Percentiles rank a stretch among this genome's conserved stretches.
Evolutionary conservation across 2,797 vertebrate genomes (phyloP).

Genomic region (Periophthalmus magnuspinnatus): DNA sequence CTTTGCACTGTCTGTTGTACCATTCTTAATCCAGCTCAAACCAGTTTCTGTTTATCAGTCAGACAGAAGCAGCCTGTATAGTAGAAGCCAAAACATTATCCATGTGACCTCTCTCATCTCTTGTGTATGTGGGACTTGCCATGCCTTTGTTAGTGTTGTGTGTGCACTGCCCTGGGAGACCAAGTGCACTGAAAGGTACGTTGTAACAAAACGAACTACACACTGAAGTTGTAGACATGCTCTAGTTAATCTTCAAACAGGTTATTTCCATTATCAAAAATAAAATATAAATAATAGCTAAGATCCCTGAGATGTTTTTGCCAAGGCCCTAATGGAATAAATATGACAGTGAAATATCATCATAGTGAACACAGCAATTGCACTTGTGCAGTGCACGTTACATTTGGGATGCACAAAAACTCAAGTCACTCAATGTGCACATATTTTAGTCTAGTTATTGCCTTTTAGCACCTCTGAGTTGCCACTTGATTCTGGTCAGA

Average conservation of each 20-base stretch:
- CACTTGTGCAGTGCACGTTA: not conserved
- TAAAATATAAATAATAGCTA: not conserved
- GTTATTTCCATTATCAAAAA: not conserved
- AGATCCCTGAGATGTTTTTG: not conserved
- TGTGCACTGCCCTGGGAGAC: constrained; percentile 10
- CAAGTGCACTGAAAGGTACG: constrained; percentile 24
- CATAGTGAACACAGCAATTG: not conserved
- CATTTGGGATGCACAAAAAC: not conserved
- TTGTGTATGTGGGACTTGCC: constrained; percentile 3
- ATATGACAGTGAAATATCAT: not conserved
- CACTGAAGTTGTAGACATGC: not conserved
- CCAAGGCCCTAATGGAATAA: not conserved
- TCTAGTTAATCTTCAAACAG: not conserved
- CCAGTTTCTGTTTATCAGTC: constrained; percentile 73
- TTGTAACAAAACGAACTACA: constrained; percentile 10
- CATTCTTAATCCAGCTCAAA: constrained; percentile 56
- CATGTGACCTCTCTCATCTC: constrained; percentile 55
- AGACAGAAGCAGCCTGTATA: constrained; percentile 46
- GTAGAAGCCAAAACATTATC: constrained; percentile 55
- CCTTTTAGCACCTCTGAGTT: not conserved
- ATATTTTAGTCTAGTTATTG: not conserved
- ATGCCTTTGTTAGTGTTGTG: constrained; percentile 13
- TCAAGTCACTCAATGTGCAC: not conserved
- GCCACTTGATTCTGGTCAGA: not conserved
- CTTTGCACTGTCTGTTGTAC: constrained; percentile 10